Percentiles rank a stretch among this genome's conserved stretches.
Conservation (phyloP, 1,140 invertebrate species). For the Schlechtendalia chinensis region DNA sequence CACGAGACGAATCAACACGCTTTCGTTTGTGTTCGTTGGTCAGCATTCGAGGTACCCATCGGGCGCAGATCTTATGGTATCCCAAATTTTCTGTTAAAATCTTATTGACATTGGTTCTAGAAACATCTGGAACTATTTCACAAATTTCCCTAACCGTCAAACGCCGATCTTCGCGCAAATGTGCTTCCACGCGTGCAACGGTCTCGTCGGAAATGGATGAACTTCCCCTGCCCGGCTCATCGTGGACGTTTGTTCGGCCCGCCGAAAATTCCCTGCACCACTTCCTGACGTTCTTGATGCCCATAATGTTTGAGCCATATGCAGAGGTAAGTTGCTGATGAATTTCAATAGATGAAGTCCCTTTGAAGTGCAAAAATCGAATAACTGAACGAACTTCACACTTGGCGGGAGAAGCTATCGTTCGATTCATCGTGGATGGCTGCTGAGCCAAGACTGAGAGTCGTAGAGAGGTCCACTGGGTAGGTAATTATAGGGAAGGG, state of each 20-base stretch:
- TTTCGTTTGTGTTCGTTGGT: too few relatives aligned
- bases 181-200: neutral
- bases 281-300: neutral
- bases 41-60: too few relatives aligned
- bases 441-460: neutral
- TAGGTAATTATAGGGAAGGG: too few relatives aligned
- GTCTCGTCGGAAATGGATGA: neutral
- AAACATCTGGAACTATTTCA: too few relatives aligned
- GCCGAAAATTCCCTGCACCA: too few relatives aligned
- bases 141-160: too few relatives aligned
- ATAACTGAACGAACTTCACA: neutral
- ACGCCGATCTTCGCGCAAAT: neutral
- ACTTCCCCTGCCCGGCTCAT: neutral
- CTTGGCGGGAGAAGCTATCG: neutral
- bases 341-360: conserved; percentile 7
- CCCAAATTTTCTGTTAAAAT: too few relatives aligned
- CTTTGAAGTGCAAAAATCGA: neutral
- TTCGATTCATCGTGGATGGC: neutral
- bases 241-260: neutral
- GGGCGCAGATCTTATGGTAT: too few relatives aligned
- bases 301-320: neutral
- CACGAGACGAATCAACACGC: too few relatives aligned
- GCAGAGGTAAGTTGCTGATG: neutral
- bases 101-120: too few relatives aligned
- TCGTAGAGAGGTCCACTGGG: too few relatives aligned